Evolutionary conservation across 2,797 vertebrate genomes (phyloP), one percentile per base, ranked within the genome.

Genomic region (Ambastaia sidthimunki): DNA sequence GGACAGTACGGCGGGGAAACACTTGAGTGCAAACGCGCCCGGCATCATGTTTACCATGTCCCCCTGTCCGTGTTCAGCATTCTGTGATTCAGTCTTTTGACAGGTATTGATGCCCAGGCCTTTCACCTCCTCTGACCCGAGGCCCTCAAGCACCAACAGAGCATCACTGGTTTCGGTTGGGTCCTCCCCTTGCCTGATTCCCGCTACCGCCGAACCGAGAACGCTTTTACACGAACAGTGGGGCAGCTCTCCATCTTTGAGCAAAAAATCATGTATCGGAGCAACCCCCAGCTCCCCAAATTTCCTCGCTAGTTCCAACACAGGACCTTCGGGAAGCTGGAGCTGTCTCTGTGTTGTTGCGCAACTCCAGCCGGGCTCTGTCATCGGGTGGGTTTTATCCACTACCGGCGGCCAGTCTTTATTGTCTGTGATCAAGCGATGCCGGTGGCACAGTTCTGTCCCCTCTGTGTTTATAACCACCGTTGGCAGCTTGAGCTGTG

Each of bases 151-250:
- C 25, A 98, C 97, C 81, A 98, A 81, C 85, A 98, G 80, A 9
- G 96, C 97, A 15, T 98, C 97, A 89, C 97, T 97, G 71, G 96
- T 97, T 84, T 97, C 96, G 7, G 94, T 92, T 9, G 95, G 95
- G 83, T 95, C 94, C 34, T 94, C 92, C 18, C 92, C 89, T 70
- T 89, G 92, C 80, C 92, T 92, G 21, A 86, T 91, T 18, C 87
- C 88, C 25, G 87, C 83, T 62, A 80, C 78, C 23, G 41, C 88
- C 50, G 91, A 88, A 57, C 92, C 91, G 77, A 93, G 89, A 2
- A 93, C 89, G 1, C 93, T 90, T 21, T 92, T 92, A 84, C 96
- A 96, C n/a, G 93, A 94, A 69, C 96, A 96, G 83, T 91, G 92
- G 65, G 91, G 91, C 81, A 93, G 83, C 84, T 93, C 94, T 0